Evolutionary conservation across 2,113 vertebrate species (phyloP), one percentile per base, ranked within the genome.

Genomic region (Petromus typicus): DNA sequence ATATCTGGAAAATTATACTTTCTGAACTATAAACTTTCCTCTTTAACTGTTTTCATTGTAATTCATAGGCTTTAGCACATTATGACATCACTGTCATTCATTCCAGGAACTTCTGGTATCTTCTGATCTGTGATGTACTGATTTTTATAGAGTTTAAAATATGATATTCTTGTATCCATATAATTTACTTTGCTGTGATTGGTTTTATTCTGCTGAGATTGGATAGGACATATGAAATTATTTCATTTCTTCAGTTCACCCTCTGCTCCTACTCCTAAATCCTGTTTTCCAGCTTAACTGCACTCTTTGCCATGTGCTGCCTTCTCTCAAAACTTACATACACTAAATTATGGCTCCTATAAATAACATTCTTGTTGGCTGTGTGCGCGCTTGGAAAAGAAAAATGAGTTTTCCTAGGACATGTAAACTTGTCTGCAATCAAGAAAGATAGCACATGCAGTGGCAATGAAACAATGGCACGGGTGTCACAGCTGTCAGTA

Each of bases 271-370:
- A 54, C 66, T 59, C 48, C 8, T 61, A 18, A 3, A 61, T 48
- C 61, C 43, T 63, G 16, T n/a, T 96, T 90, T 80, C 4, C 32
- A 88, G 40, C 4, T 43, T 69, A 64, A 85, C 11, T 57, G 18
- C 2, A 11, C 8, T 34, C 10, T 34, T 76, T 73, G 13, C 12
- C 2, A 7, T 16, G 7, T 22, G 5, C 3, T 6, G 3, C 48
- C 0, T 17, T 2, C 16, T 51, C 80, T 37, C 34, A n/a, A 59
- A 56, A 7, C 20, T 45, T 56, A 27, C 22, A 43, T 51, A 16
- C 51, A 16, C 4, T 93, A 66, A 71, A 23, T 86, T 81, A 56
- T 59, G 56, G 40, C 5, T 76, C 13, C 17, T 12, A 5, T 22
- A 32, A 73, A 51, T 0, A n/a, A 4, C 0, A 79, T 76, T 76